Base-by-base conservation (phyloP, 2,113 vertebrate species). In the Ageneiosus marmoratus region DNA sequence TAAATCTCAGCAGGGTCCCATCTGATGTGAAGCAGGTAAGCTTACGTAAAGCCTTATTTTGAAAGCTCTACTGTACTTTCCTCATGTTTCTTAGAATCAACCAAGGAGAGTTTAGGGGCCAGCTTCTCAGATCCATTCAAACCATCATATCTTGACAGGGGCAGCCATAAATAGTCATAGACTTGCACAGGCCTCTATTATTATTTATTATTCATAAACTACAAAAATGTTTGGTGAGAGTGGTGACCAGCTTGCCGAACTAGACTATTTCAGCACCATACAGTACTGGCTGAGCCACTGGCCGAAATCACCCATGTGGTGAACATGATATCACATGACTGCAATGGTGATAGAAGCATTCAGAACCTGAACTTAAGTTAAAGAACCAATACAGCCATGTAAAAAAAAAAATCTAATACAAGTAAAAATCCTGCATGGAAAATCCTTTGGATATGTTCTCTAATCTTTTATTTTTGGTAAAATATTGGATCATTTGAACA, bases 1-100 rank as follows among this genome's bases (percentile, higher is more conserved):
- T 53, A 75, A 75, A 55, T 75, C 73, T 75, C 73, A 75, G 73
- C 73, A 34, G 29, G 73, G 15, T 34, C 73, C 50, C 29, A 75
- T 53, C 50, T 53, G 46, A 51, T 75, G 53, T 72, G 69, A 72
- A 75, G 48, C 51, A 20, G 72, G 16, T 75, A 53, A 53, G 72
- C 8, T 50, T 37, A 55, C 53, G 53, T 55, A 75, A 75, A 53
- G 48, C 9, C 73, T 12, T 34, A 34, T 75, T 53, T 34, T 53
- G 9, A 55, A 74, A 22, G 18, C 53, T 75, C 27, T 10, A 18
- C 69, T 46, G 11, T 11, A 74, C 27, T 46, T 48, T 29, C 24
- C 46, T 29, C 4, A 51, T 74, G 50, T 75, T 75, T 34, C 50
- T 12, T 34, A 34, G 7, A 34, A 53, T 75, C 4, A 29, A n/a